Evolutionary conservation across 2,888 invertebrate species (phyloP), one percentile per base, ranked within the genome.

Genomic region (Nomada ruficornis): DNA sequence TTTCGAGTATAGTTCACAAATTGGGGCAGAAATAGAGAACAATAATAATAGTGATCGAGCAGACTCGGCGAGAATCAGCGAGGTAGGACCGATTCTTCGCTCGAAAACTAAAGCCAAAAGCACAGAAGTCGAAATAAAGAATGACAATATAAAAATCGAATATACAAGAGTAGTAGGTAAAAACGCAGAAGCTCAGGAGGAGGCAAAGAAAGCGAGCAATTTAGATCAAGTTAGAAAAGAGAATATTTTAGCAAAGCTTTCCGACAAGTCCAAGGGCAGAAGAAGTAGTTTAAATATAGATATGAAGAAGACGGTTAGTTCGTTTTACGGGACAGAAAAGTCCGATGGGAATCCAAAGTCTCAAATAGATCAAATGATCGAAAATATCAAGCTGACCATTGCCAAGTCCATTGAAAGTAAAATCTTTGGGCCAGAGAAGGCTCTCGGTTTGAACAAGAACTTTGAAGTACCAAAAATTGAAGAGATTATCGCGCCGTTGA

Each of bases 351-450:
- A 87, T 2, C 86, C 90, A 0, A 92, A 92, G 52, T 92, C 92
- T 0, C 90, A 92, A 20, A 93, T 94, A 69, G 94, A 94, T 83
- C 91, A 92, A 74, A 94, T 94, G 93, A 93, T 94, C 72, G 92
- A 93, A 54, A 89, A 90, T 57, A 93, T 94, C 23, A 94, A 94
- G 77, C 78, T 93, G 7, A 92, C 89, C 0, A 94, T 94, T 26
- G 93, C 90, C 0, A 93, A 93, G 71, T 90, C 93, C 0, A 94
- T 94, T 36, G 93, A 94, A 67, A 92, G 88, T 69, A 93, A 92
- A 73, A 91, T 92, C 29, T 93, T 90, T 42, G 90, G 90, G 0
- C 88, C 91, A 0, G 93, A 92, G 4, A 93, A 92, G 72, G 78
- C 84, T 15, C 85, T 92, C 13, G 89, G 88, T 26, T 74, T 93